phyloP scores from a whole-genome alignment of 2,113 vertebrate species.

The Mobula hypostoma region DNA sequence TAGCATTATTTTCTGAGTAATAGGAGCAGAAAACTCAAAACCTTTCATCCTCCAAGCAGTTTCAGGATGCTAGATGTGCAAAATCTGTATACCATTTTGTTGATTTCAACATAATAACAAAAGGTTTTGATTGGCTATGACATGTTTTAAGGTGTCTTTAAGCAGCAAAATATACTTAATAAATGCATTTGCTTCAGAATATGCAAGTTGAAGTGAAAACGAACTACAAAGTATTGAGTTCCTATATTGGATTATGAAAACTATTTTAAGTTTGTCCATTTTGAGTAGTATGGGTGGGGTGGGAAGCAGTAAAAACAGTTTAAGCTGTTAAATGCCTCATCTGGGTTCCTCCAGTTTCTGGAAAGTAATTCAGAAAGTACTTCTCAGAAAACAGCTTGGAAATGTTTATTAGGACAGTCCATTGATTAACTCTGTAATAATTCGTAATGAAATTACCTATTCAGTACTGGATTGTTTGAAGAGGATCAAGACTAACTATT shows the following conservation, averaged over 20 bases:
- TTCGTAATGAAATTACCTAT: not conserved
- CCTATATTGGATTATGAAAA: not conserved
- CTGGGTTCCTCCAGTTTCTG: not conserved
- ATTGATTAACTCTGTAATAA: not conserved
- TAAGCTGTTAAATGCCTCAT: not conserved
- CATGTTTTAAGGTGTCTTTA: not conserved
- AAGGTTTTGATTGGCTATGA: not conserved
- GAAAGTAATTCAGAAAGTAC: not conserved
- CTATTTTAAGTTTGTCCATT: not conserved
- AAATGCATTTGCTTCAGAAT: not conserved
- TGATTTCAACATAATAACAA: not conserved
- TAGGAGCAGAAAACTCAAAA: not conserved
- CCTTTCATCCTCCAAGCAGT: not conserved
- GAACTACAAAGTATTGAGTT: not conserved
- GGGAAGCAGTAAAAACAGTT: not conserved
- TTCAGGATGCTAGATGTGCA: not conserved
- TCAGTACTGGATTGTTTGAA: not conserved
- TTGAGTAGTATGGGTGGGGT: not conserved
- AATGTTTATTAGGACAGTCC: not conserved
- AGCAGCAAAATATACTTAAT: not conserved
- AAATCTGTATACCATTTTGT: not conserved
- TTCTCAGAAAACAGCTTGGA: too few relatives aligned
- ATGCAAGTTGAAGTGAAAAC: not conserved
- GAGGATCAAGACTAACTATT: not conserved
- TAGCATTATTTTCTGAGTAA: too few relatives aligned